Evolutionary conservation across 2,113 vertebrate species (phyloP).

Genomic region (Poeciliopsis retropinna): DNA sequence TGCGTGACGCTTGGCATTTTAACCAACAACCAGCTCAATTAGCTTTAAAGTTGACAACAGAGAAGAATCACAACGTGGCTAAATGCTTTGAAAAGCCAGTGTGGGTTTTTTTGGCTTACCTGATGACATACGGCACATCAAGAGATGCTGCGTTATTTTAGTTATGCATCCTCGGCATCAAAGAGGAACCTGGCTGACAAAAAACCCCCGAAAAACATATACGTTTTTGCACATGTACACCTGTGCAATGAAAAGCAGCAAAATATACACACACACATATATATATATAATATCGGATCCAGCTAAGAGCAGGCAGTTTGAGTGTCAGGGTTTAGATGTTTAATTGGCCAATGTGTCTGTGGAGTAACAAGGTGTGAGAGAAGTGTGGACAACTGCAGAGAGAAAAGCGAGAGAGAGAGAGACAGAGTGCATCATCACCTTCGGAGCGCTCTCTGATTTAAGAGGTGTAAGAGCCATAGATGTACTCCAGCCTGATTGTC

Average conservation of each 20-base stretch:
- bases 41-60: constrained; percentile 56
- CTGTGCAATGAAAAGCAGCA: no score
- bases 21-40: constrained; percentile 49
- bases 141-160: not conserved
- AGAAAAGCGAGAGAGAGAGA: no score
- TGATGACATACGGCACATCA: not conserved
- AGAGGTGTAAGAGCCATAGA: constrained; percentile 30
- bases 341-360: constrained; percentile 67
- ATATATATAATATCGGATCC: constrained; percentile 12
- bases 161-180: constrained; percentile 35
- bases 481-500: constrained; percentile 28
- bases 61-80: constrained; percentile 41
- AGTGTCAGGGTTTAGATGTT: constrained; percentile 57
- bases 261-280: not conserved
- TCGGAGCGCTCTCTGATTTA: constrained; percentile 35
- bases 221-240: not conserved
- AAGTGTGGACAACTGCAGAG: constrained; percentile 40
- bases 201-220: constrained; percentile 23
- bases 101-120: not conserved
- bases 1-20: no score
- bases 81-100: not conserved
- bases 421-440: constrained; percentile 21
- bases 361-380: constrained; percentile 44
- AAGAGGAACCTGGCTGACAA: constrained; percentile 39
- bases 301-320: constrained; percentile 33